phyloP scores from a whole-genome alignment of 2,113 vertebrate genomes.

The Varanus salvator region DNA sequence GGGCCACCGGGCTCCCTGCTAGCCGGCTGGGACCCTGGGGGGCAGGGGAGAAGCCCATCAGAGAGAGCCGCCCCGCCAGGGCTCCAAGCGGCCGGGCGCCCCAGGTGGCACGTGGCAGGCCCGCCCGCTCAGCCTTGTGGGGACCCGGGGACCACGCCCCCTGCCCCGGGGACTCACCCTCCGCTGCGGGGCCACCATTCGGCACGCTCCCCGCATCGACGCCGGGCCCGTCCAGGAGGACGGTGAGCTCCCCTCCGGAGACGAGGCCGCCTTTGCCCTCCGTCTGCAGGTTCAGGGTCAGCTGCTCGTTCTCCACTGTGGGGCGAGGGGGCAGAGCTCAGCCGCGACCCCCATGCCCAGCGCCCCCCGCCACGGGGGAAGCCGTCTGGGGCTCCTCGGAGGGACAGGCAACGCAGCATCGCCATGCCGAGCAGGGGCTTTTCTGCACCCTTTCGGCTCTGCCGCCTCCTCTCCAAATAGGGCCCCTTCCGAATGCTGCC shows the following conservation, averaged over 20 bases:
- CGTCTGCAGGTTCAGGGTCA: conserved; percentile 93
- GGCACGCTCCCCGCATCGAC: conserved; percentile 92
- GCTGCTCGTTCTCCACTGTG: conserved; percentile 95
- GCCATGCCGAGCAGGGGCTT: no score
- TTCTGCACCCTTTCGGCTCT: no score
- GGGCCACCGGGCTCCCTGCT: conserved; percentile 62
- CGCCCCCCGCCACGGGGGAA: no score
- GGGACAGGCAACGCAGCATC: no score
- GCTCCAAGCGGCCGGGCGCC: no score
- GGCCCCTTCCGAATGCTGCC: no score
- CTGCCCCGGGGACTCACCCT: conserved; percentile 83
- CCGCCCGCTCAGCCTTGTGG: no score
- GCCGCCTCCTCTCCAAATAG: no score
- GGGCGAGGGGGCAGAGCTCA: neutral
- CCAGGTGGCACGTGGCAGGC: no score
- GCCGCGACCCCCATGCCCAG: no score
- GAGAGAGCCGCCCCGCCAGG: neutral
- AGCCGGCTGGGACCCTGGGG: conserved; percentile 69
- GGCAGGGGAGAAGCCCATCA: neutral
- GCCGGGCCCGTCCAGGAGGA: conserved; percentile 93
- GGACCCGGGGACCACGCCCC: no score
- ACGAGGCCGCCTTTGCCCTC: conserved; percentile 96
- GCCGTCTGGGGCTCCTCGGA: no score
- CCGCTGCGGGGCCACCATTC: conserved; percentile 84
- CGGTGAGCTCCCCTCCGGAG: conserved; percentile 90